Conservation (phyloP, 2,113 vertebrate species). For the Emydura subglobosa region DNA sequence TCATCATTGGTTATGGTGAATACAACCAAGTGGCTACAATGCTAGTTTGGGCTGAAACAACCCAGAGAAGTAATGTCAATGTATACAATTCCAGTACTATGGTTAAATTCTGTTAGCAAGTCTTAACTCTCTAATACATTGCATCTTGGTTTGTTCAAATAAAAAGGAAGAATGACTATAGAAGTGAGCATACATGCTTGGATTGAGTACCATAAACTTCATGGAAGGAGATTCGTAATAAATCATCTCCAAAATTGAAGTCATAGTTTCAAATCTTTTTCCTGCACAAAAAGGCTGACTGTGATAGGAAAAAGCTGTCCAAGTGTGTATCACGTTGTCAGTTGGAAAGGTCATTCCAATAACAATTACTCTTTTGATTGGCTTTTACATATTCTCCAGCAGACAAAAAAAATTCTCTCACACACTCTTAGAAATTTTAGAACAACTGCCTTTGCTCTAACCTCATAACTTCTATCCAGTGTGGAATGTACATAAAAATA, state of each 20-base stretch:
- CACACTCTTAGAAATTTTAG: neutral
- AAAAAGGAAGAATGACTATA: slow-evolving; percentile 39
- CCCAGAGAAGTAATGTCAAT: neutral
- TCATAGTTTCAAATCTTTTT: slow-evolving; percentile 21
- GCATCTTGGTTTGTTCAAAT: slow-evolving; percentile 23
- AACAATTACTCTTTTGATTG: slow-evolving; percentile 48
- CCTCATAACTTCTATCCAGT: neutral
- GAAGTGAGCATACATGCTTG: slow-evolving; percentile 13
- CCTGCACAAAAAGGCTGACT: slow-evolving; percentile 47
- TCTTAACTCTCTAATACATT: neutral
- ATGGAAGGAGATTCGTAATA: slow-evolving; percentile 45
- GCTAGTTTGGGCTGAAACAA: neutral
- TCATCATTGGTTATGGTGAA: neutral
- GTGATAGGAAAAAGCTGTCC: slow-evolving; percentile 15
- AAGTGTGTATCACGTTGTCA: slow-evolving; percentile 46
- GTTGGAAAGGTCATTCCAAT: slow-evolving; percentile 59
- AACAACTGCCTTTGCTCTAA: neutral
- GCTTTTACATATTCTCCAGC: slow-evolving; percentile 18
- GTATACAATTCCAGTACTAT: neutral
- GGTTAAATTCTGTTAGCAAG: neutral
- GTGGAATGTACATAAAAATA: neutral
- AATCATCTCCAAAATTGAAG: slow-evolving; percentile 20
- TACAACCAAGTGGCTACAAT: neutral
- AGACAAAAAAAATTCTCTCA: neutral
- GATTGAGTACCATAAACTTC: neutral